Evolutionary conservation across 2,797 vertebrate genomes (phyloP).

Genomic region (Tragelaphus oryx): DNA sequence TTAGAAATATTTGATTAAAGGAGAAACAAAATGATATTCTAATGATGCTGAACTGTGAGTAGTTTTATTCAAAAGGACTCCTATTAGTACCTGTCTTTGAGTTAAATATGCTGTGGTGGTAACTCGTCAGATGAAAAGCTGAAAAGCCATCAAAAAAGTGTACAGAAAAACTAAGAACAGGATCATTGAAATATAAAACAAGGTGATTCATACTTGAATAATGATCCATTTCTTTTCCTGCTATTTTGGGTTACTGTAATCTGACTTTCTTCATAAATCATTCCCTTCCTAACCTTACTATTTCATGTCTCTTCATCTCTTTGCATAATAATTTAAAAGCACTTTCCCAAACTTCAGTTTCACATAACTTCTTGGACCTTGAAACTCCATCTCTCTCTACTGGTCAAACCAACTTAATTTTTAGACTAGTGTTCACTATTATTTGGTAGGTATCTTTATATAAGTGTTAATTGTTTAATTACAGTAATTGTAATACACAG

Average conservation of each 20-base stretch:
- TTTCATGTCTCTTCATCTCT: background rate
- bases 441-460: background rate
- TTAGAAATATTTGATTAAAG: slow-evolving; percentile 30
- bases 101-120: background rate
- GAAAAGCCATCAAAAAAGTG: background rate
- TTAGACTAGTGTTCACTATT: background rate
- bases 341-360: background rate
- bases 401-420: slow-evolving; percentile 13
- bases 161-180: slow-evolving; percentile 20
- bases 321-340: background rate
- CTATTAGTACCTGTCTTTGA: slow-evolving; percentile 18
- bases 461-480: slow-evolving; percentile 31
- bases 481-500: background rate
- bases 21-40: background rate
- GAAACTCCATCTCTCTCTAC: background rate
- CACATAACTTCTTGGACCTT: background rate
- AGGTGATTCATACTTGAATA: slow-evolving; percentile 32
- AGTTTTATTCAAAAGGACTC: slow-evolving; percentile 26
- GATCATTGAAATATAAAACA: background rate
- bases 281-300: background rate
- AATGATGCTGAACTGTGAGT: background rate
- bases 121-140: slow-evolving; percentile 32
- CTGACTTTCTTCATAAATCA: background rate
- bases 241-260: background rate
- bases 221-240: slow-evolving; percentile 16